Conservation (phyloP, 2,888 invertebrate genomes). For the Parascotia fuliginaria region DNA sequence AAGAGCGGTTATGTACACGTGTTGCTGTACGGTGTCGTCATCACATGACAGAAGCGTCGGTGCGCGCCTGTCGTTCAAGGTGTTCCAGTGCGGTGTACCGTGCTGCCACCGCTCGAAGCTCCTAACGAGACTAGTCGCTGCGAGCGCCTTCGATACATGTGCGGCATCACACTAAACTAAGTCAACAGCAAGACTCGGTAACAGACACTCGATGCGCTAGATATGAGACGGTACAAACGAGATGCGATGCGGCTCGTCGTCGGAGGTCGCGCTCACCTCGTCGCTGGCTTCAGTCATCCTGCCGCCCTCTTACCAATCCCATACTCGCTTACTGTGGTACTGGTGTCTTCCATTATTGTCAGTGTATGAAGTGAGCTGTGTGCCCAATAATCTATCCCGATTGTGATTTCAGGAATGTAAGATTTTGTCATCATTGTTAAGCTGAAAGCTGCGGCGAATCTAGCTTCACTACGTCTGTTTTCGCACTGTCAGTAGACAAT, state of each 20-base stretch:
- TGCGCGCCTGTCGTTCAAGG: slow-evolving; percentile 82
- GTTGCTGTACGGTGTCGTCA: slow-evolving; percentile 64
- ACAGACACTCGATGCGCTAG: slow-evolving; percentile 80
- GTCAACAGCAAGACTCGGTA: slow-evolving; percentile 79
- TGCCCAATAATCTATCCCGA: slow-evolving; percentile 46
- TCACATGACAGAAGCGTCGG: slow-evolving; percentile 74
- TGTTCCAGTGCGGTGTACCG: slow-evolving; percentile 74
- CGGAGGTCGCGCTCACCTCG: slow-evolving; percentile 19
- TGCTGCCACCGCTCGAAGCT: slow-evolving; percentile 79
- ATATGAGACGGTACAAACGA: slow-evolving; percentile 79
- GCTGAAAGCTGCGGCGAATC: slow-evolving; percentile 74
- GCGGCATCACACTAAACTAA: slow-evolving; percentile 84
- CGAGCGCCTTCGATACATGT: slow-evolving; percentile 72
- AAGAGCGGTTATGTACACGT: slow-evolving; percentile 79
- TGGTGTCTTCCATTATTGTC: slow-evolving; percentile 43
- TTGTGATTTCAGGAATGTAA: slow-evolving; percentile 46
- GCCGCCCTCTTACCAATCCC: slow-evolving; percentile 32
- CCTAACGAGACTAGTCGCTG: slow-evolving; percentile 72
- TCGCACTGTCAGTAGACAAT: slow-evolving; percentile 49
- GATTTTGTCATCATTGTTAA: slow-evolving; percentile 57
- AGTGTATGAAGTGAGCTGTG: slow-evolving; percentile 50
- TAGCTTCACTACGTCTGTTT: slow-evolving; percentile 69
- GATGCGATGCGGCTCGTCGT: slow-evolving; percentile 41
- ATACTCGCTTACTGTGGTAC: slow-evolving; percentile 40
- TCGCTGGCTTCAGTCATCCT: slow-evolving; percentile 22